These are phyloP conservation scores for Actinemys pallida DNA, from an alignment of 2,113 vertebrate genomes.

Conservation along the genomic window DNA sequence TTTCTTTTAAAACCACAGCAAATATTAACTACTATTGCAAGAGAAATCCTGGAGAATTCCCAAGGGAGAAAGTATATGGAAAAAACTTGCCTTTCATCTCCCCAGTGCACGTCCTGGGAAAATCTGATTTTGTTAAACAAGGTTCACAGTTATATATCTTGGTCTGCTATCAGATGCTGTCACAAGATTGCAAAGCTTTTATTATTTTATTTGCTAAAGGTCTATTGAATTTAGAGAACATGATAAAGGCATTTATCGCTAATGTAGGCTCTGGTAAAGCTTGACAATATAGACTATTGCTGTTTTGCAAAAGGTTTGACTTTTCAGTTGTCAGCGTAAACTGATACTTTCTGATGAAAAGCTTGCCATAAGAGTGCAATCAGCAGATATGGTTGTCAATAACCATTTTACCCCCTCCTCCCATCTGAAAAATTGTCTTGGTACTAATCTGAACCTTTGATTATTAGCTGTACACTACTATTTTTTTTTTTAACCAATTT, in stretches of 20 bases:
- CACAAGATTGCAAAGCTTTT: neutral
- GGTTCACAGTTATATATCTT: neutral
- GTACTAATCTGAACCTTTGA: neutral
- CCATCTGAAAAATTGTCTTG: fast-evolving
- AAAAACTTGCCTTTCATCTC: neutral
- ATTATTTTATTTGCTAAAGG: conserved; percentile 45
- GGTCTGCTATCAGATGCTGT: neutral
- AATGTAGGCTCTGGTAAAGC: conserved; percentile 44
- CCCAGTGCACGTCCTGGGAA: neutral
- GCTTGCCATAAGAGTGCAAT: neutral
- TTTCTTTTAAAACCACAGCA: conserved; percentile 68
- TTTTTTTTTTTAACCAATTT: neutral
- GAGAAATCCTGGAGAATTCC: conserved; percentile 45
- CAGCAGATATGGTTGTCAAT: neutral
- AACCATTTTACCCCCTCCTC: fast-evolving
- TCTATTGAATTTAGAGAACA: conserved; percentile 45
- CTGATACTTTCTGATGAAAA: neutral
- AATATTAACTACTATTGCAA: conserved; percentile 56
- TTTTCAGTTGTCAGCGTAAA: conserved; percentile 43
- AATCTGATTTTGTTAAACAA: neutral
- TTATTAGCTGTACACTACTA: neutral
- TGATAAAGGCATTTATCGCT: neutral
- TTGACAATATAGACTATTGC: conserved; percentile 54
- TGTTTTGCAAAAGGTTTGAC: conserved; percentile 47
- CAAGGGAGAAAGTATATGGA: neutral